Base-by-base conservation (phyloP, 2,797 vertebrate species). In the Oryzias dopingdopingensis region DNA sequence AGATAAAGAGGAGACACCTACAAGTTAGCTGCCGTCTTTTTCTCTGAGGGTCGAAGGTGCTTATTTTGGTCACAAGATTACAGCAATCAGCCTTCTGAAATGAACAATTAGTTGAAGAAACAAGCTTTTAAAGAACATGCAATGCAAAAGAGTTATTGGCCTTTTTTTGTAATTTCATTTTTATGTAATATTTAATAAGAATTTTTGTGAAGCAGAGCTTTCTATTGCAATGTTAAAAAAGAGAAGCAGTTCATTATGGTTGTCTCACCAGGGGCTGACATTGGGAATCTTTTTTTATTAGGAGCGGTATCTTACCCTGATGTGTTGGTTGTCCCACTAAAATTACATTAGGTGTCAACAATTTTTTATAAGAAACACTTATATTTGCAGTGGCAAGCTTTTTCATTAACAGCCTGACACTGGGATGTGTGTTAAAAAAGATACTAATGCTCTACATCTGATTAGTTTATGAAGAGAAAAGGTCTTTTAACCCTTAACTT, bases 271-370 rank as follows among this genome's bases (percentile, higher is more conserved):
- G 86, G 90, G 89, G 88, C 87, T 91, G 73, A 78, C 82, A 86
- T 74, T 85, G 77, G 82, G 84, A 91, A 81, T 82, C 83, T 90
- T 91, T 92, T 88, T 92, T 90, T 92, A 18, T 93, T 92, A 93
- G 89, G 88, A 85, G 72, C 85, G 73, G 87, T 84, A 90, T 91
- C 91, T 92, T 92, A 89, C 88, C 88, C 89, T 59, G 70, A 80
- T 81, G 87, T 73, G 88, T 88, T 80, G 82, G 77, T 82, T 86
- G 81, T 88, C 86, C 82, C 64, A 62, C 74, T 87, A 84, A 91
- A 91, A 93, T 90, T 86, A 80, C 87, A 89, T 91, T 86, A 90
- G 79, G 84, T 92, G 90, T 92, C 91, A 92, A 92, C 90, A 92
- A 88, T 90, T 89, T 88, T 87, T 83, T 84, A 85, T 81, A 84